A percentile compares a stretch with the other conserved stretches of the same genome.
These are phyloP conservation scores for Nyctereutes procyonoides DNA, from an alignment of 2,113 vertebrate species.

Conservation along the genomic window DNA sequence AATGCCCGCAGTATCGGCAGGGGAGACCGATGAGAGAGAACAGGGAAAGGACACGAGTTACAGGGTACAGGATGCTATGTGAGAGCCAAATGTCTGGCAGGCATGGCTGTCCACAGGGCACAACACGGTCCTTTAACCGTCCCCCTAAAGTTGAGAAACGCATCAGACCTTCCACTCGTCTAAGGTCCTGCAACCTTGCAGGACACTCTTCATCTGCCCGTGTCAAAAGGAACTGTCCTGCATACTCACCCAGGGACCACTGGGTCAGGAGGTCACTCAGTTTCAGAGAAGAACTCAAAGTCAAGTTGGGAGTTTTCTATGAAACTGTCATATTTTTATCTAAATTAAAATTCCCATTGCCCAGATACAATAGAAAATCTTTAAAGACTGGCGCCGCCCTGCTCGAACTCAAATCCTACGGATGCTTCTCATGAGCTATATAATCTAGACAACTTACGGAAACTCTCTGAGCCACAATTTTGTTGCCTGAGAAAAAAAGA, in stretches of 20 bases:
- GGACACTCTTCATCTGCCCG: neutral
- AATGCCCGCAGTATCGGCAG: neutral
- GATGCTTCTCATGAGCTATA: neutral
- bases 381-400: neutral
- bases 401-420: neutral
- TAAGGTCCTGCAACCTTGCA: no score
- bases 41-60: neutral
- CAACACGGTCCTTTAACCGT: neutral
- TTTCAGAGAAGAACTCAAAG: slow-evolving; percentile 14
- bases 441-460: neutral
- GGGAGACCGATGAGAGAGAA: neutral
- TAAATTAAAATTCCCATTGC: neutral
- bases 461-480: neutral
- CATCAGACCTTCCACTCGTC: neutral
- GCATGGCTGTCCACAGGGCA: neutral
- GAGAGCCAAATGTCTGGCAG: neutral
- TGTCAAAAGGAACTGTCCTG: neutral
- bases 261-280: neutral
- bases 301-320: neutral
- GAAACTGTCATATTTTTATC: neutral
- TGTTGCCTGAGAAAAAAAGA: neutral
- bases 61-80: neutral
- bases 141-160: neutral
- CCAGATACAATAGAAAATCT: neutral
- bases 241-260: neutral